These are phyloP conservation scores for Helostoma temminkii DNA, from an alignment of 2,797 vertebrate species.

Conservation along the genomic window DNA sequence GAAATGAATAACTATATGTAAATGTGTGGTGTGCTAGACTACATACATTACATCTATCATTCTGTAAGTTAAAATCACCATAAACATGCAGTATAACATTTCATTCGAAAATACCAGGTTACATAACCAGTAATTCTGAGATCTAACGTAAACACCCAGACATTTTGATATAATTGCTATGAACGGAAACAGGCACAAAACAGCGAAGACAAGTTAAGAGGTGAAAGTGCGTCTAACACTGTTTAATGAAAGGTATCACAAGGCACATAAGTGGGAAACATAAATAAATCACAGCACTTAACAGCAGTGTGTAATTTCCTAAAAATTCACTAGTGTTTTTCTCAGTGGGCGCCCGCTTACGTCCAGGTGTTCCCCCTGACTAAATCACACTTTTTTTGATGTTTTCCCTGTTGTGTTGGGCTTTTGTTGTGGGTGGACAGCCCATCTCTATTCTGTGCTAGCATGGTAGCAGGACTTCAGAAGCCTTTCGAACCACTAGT, in stretches of 20 bases:
- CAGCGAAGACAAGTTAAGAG: not conserved
- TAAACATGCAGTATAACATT: too few species aligned
- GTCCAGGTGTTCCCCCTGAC: conserved; percentile 28
- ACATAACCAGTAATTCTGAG: not conserved
- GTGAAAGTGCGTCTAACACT: conserved; percentile 21
- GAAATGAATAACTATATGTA: not conserved
- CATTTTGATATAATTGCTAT: not conserved
- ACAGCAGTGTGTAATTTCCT: conserved; percentile 60
- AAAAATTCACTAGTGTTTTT: conserved; percentile 70
- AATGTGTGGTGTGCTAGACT: not conserved
- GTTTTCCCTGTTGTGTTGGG: conserved; percentile 57
- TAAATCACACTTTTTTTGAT: conserved; percentile 69
- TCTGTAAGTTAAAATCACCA: too few species aligned
- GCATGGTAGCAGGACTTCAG: conserved; percentile 61
- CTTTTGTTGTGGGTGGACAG: conserved; percentile 66
- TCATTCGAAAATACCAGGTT: not conserved
- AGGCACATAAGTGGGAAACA: conserved; percentile 24
- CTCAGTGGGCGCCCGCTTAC: conserved; percentile 54
- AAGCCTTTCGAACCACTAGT: conserved; percentile 64
- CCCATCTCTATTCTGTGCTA: conserved; percentile 61
- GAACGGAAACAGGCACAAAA: not conserved
- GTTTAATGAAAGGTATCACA: conserved; percentile 52
- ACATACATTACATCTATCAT: not conserved
- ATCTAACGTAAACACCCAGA: not conserved
- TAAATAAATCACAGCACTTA: conserved; percentile 41